These are phyloP conservation scores for Thinocorus orbignyianus DNA, from an alignment of 2,113 vertebrate genomes.

Conservation along the genomic window DNA sequence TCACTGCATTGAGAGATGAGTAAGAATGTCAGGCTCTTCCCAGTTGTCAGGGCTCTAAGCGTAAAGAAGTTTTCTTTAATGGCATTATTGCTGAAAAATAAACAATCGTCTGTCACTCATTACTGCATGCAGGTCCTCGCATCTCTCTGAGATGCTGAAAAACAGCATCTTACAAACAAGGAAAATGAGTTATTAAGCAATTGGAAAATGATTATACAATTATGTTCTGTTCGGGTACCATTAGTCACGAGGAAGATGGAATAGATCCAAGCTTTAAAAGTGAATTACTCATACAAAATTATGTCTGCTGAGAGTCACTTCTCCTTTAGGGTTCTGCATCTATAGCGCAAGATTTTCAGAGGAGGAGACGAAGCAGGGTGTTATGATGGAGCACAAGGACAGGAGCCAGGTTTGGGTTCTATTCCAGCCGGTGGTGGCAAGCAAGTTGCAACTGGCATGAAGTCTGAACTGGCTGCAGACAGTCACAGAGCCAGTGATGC, in stretches of 20 bases:
- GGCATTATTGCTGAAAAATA: neutral
- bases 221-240: constrained; percentile 64
- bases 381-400: neutral
- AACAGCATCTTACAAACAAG: constrained; percentile 68
- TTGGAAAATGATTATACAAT: constrained; percentile 75
- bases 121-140: neutral
- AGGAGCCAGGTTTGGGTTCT: neutral
- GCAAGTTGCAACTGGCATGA: constrained; percentile 27
- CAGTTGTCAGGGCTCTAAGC: neutral
- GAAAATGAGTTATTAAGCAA: constrained; percentile 75
- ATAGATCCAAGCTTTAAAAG: constrained; percentile 66
- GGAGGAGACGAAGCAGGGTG: neutral
- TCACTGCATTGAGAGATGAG: neutral
- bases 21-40: neutral
- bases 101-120: constrained; percentile 18
- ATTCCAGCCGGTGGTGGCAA: neutral
- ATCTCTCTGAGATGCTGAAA: constrained; percentile 53
- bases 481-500: neutral
- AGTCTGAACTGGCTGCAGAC: neutral
- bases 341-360: neutral
- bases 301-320: constrained; percentile 56
- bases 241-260: constrained; percentile 76
- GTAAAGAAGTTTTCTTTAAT: neutral
- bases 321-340: constrained; percentile 58
- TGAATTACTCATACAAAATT: constrained; percentile 70